These are phyloP conservation scores for Hyaena hyaena DNA, from an alignment of 2,113 vertebrate species.

Conservation along the genomic window DNA sequence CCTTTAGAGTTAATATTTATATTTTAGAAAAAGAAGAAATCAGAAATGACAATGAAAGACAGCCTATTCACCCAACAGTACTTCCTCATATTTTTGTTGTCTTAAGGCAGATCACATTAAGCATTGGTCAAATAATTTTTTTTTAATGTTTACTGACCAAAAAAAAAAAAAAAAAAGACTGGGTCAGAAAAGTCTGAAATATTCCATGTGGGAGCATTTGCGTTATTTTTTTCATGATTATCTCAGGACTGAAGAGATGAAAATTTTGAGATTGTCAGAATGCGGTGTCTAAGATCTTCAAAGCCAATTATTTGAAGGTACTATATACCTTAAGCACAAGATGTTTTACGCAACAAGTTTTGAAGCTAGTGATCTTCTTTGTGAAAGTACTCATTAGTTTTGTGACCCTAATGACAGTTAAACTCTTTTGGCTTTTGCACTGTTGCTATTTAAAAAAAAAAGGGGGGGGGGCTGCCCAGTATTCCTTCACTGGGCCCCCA, in stretches of 20 bases:
- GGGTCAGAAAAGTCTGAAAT: conserved; percentile 38
- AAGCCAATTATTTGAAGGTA: conserved; percentile 9
- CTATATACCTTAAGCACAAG: background rate
- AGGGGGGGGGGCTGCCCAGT: background rate
- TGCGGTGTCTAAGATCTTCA: background rate
- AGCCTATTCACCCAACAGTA: conserved; percentile 70
- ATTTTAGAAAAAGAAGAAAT: conserved; percentile 59
- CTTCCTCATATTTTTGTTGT: conserved; percentile 66
- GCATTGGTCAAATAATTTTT: conserved; percentile 47
- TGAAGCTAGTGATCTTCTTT: conserved; percentile 5
- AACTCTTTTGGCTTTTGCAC: conserved; percentile 49
- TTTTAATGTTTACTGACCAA: background rate
- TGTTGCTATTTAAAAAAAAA: background rate
- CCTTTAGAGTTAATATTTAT: conserved; percentile 48
- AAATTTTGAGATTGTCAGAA: conserved; percentile 45
- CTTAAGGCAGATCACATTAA: conserved; percentile 56
- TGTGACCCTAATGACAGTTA: background rate
- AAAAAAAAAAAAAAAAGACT: background rate
- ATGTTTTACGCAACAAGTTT: conserved; percentile 5
- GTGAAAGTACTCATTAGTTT: background rate
- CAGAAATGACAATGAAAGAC: conserved; percentile 59
- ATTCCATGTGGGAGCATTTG: background rate
- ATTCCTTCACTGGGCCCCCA: background rate
- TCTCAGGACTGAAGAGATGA: background rate
- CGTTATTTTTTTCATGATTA: background rate